These are phyloP conservation scores for Sebastes diploproa DNA, from an alignment of 2,797 vertebrate species.

Conservation along the genomic window DNA sequence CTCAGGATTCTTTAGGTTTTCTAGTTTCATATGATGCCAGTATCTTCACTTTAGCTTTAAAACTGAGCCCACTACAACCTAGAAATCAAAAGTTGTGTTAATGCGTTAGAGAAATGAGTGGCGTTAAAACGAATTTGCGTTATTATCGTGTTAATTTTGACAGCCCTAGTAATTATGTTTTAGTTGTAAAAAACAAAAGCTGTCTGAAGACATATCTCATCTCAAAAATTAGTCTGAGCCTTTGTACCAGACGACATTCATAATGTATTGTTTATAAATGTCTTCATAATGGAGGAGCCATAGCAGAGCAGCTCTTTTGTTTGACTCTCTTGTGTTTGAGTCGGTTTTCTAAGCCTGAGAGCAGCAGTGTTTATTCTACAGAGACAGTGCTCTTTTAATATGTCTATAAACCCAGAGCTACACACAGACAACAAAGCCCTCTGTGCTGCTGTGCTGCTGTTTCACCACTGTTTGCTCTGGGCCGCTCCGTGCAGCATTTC, in stretches of 20 bases:
- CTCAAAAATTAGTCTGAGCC: neutral
- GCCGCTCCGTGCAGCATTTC: constrained; percentile 22
- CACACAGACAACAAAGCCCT: constrained; percentile 62
- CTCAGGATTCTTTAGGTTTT: neutral
- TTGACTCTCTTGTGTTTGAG: neutral
- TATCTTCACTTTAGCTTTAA: too few species aligned
- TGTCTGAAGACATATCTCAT: neutral
- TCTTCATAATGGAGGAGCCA: neutral
- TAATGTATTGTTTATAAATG: neutral
- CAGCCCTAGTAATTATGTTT: neutral
- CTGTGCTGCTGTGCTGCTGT: constrained; percentile 28
- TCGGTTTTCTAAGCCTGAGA: neutral
- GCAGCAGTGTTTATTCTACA: constrained; percentile 14
- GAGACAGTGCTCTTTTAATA: constrained; percentile 22
- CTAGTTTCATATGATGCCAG: too few species aligned
- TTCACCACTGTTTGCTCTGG: constrained; percentile 36
- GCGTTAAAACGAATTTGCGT: too few species aligned
- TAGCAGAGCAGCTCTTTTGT: constrained; percentile 7
- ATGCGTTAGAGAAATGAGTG: too few species aligned
- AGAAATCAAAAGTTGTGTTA: too few species aligned
- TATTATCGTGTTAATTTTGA: too few species aligned
- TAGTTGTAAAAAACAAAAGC: neutral
- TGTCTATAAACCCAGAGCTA: constrained; percentile 39
- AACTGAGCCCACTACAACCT: too few species aligned
- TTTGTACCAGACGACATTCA: neutral